Evolutionary conservation across 2,113 vertebrate species (phyloP).

Genomic region (Promerops cafer): DNA sequence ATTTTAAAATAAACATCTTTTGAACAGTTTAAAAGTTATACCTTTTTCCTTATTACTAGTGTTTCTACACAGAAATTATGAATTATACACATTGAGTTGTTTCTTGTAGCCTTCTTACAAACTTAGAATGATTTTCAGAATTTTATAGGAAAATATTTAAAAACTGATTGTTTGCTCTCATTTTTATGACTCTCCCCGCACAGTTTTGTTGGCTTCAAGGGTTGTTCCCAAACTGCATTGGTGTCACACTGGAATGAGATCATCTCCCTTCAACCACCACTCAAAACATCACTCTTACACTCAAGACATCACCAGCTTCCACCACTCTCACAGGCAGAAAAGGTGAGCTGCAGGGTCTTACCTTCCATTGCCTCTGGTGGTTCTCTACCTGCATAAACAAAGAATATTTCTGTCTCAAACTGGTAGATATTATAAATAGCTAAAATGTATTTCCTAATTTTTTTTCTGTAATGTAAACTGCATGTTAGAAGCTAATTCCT

Average conservation of each 20-base stretch:
- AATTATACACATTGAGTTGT: neutral
- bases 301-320: neutral
- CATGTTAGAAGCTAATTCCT: neutral
- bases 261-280: neutral
- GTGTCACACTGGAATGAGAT: neutral
- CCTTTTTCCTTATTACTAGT: neutral
- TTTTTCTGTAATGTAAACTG: neutral
- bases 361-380: neutral
- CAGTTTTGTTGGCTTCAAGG: neutral
- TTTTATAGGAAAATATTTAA: neutral
- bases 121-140: neutral
- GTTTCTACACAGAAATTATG: neutral
- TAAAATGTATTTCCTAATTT: neutral
- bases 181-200: neutral
- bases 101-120: neutral
- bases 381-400: neutral
- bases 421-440: neutral
- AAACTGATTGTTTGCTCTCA: neutral
- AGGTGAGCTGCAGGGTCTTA: neutral
- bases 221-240: neutral
- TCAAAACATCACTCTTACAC: neutral
- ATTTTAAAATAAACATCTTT: neutral
- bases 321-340: neutral
- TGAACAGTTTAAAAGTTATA: neutral
- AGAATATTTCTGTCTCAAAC: neutral